Evolutionary conservation across 2,113 vertebrate genomes (phyloP).

Genomic region (Anhinga anhinga): DNA sequence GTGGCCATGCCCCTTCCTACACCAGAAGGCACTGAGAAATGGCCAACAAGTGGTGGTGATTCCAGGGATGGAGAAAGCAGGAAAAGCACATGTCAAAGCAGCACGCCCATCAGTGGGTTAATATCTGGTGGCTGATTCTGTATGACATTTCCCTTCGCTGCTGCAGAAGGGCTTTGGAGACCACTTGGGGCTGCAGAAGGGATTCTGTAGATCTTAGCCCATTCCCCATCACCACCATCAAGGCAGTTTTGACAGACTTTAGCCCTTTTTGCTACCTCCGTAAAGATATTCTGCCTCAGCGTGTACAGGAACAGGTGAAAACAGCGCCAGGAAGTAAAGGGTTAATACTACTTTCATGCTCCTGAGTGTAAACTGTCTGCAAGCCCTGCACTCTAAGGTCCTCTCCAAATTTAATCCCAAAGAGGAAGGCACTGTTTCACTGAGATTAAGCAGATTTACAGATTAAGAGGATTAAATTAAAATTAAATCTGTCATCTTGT

Average conservation of each 20-base stretch:
- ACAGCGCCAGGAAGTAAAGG: not conserved
- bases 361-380: not conserved
- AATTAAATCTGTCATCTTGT: not conserved
- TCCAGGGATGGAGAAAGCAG: not conserved
- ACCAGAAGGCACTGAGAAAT: accelerated
- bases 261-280: not conserved
- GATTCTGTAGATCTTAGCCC: not conserved
- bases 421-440: not conserved
- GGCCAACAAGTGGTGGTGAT: accelerated
- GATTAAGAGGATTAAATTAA: not conserved
- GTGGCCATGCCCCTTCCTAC: not conserved
- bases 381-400: not conserved
- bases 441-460: not conserved
- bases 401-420: not conserved
- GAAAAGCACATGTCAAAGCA: not conserved
- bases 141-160: not conserved
- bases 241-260: not conserved
- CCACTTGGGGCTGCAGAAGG: not conserved
- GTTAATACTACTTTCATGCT: not conserved
- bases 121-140: not conserved
- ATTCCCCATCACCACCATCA: not conserved
- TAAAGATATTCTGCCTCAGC: accelerated
- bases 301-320: not conserved
- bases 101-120: not conserved
- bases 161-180: not conserved